Evolutionary conservation across 2,888 invertebrate genomes (phyloP).

Genomic region (Yponomeuta sedellus): DNA sequence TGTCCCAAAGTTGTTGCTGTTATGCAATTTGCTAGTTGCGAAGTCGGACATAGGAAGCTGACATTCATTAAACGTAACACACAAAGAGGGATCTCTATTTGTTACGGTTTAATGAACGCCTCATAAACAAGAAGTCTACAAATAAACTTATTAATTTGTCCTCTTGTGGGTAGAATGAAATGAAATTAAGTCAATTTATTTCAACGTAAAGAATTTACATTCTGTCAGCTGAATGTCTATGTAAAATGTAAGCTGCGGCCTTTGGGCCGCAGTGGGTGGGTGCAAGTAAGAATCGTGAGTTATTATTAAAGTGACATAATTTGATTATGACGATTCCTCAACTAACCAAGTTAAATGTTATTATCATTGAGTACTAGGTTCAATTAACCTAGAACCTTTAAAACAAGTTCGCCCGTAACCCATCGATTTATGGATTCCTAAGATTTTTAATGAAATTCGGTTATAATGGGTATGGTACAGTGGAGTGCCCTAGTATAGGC

Average conservation of each 20-base stretch:
- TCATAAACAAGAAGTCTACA: background rate
- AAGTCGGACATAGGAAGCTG: background rate
- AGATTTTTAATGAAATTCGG: no score
- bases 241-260: no score
- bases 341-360: background rate
- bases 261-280: background rate
- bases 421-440: no score
- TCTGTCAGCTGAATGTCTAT: no score
- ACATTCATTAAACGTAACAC: background rate
- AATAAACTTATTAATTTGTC: background rate
- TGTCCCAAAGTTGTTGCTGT: background rate
- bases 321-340: background rate
- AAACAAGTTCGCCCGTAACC: no score
- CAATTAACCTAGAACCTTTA: no score
- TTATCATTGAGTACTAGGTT: no score
- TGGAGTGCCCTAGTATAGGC: no score
- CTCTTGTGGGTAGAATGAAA: no score
- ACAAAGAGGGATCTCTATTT: background rate
- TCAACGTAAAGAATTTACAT: no score
- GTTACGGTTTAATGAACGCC: background rate
- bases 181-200: no score
- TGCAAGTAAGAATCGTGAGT: conserved; percentile 3
- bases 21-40: background rate
- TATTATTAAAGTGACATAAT: conserved; percentile 3
- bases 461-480: no score